These are phyloP conservation scores for Phrynosoma blainvillii DNA, from an alignment of 2,113 vertebrate genomes.

Conservation along the genomic window DNA sequence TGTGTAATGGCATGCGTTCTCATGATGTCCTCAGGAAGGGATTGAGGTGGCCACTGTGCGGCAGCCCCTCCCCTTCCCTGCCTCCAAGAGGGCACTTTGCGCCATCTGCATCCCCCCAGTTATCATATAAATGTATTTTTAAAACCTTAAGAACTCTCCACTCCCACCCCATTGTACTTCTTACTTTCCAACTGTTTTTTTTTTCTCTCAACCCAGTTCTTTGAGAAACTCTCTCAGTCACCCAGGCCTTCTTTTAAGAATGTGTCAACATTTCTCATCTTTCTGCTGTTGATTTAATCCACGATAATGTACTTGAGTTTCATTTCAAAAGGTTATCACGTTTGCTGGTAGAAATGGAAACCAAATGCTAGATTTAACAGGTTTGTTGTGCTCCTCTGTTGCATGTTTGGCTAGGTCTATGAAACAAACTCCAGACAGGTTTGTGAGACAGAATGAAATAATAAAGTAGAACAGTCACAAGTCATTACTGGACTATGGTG, in stretches of 20 bases:
- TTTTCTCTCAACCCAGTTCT: background rate
- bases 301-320: background rate
- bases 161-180: too few relatives aligned
- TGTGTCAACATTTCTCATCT: background rate
- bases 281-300: background rate
- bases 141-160: background rate
- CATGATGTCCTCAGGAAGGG: too few relatives aligned
- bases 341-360: background rate
- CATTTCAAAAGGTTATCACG: background rate
- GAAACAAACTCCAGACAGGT: slow-evolving; percentile 42
- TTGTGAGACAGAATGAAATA: slow-evolving; percentile 42
- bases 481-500: background rate
- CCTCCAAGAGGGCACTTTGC: too few relatives aligned
- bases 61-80: too few relatives aligned
- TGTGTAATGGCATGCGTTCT: too few relatives aligned
- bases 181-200: background rate
- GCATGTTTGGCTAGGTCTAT: background rate
- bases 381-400: background rate
- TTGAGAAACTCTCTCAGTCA: background rate
- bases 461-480: slow-evolving; percentile 12
- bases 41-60: too few relatives aligned
- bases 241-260: background rate
- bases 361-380: background rate
- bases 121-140: background rate
- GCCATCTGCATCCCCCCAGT: too few relatives aligned